A percentile compares a stretch with the other conserved stretches of the same genome.
phyloP scores from a whole-genome alignment of 2,888 invertebrate species.

The Zaprionus bogoriensis region DNA sequence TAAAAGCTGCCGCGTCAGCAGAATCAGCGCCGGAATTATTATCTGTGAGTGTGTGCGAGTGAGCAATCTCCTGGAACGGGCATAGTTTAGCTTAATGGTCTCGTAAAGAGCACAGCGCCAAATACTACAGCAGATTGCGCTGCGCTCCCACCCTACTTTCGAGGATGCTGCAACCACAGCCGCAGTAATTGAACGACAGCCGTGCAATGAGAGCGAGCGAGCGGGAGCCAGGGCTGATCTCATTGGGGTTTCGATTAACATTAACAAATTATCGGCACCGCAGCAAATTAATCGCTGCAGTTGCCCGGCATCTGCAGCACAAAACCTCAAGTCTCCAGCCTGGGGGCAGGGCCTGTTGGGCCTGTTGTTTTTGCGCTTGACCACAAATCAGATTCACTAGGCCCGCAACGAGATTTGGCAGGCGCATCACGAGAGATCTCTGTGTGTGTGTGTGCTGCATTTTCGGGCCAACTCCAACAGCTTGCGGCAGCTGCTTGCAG shows the following conservation, averaged over 20 bases:
- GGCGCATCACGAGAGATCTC: conserved; percentile 42
- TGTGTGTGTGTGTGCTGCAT: too few relatives aligned
- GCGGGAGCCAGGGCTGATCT: conserved; percentile 15
- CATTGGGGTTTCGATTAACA: conserved; percentile 53
- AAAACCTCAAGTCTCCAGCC: conserved; percentile 1
- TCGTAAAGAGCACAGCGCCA: conserved; percentile 59
- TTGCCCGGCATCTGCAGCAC: conserved; percentile 47
- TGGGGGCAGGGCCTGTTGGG: neutral
- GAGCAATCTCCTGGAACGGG: conserved; percentile 12
- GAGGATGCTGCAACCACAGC: conserved; percentile 15
- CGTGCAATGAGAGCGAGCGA: conserved; percentile 7
- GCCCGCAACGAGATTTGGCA: conserved; percentile 55
- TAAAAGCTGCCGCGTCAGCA: conserved; percentile 66
- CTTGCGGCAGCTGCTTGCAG: conserved; percentile 58
- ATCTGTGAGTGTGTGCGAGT: neutral
- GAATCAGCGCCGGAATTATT: neutral
- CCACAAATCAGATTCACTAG: conserved; percentile 77
- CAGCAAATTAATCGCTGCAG: conserved; percentile 68
- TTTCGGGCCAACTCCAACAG: conserved; percentile 56
- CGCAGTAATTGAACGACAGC: conserved; percentile 61
- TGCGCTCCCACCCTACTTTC: conserved; percentile 72
- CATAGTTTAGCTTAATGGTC: conserved; percentile 76
- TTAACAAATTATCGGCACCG: conserved; percentile 70
- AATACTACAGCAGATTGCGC: conserved; percentile 25
- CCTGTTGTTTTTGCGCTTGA: conserved; percentile 46